Conservation (phyloP, 2,797 vertebrate species). For the Carcharodon carcharias region DNA sequence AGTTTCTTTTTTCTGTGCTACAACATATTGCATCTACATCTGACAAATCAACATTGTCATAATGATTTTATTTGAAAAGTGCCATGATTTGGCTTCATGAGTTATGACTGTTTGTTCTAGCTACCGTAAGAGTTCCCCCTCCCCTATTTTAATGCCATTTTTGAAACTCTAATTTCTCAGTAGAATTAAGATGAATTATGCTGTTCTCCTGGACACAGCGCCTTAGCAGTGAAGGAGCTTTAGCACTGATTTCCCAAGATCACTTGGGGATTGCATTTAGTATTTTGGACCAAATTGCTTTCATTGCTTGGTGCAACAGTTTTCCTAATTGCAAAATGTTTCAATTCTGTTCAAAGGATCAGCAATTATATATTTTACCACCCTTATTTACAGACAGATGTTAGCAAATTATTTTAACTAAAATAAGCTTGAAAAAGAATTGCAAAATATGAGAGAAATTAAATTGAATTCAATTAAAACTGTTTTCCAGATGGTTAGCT, state of each 20-base stretch:
- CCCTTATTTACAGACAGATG: not conserved
- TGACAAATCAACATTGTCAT: not conserved
- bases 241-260: not conserved
- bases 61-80: not conserved
- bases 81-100: not conserved
- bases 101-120: not conserved
- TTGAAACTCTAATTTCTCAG: not conserved
- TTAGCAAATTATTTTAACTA: constrained; percentile 1
- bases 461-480: constrained; percentile 11
- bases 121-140: not conserved
- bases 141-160: not conserved
- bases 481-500: constrained; percentile 81
- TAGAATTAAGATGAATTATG: not conserved
- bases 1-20: not conserved
- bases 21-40: not conserved
- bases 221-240: not conserved
- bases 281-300: not conserved
- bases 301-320: not conserved
- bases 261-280: not conserved
- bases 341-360: not conserved
- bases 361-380: not conserved
- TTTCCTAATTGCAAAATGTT: not conserved
- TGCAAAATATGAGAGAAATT: not conserved
- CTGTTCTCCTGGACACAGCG: not conserved
- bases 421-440: not conserved